These are phyloP conservation scores for Drosophila nasuta DNA, from an alignment of 1,140 invertebrate species.

Conservation along the genomic window DNA sequence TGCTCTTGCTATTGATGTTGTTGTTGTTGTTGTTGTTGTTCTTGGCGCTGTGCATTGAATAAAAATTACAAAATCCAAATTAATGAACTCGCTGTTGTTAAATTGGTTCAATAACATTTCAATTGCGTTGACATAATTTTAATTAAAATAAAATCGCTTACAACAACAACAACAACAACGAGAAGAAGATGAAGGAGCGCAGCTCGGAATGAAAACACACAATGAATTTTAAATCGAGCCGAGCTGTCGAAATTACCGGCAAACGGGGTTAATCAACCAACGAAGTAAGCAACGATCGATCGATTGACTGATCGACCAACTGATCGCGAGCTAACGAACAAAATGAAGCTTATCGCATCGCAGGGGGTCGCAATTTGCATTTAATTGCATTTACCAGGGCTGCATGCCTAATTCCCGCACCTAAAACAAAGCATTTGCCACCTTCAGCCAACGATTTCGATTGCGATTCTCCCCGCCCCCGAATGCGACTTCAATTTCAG, in stretches of 20 bases:
- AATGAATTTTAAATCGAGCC: constrained; percentile 73
- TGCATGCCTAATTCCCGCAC: constrained; percentile 45
- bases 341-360: background rate
- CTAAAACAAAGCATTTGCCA: background rate
- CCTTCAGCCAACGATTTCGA: background rate
- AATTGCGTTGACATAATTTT: constrained; percentile 82
- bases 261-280: constrained; percentile 67
- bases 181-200: background rate
- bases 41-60: constrained; percentile 49
- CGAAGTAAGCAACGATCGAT: constrained; percentile 6
- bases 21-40: constrained; percentile 27
- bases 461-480: background rate
- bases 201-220: constrained; percentile 39
- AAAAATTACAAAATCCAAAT: constrained; percentile 79
- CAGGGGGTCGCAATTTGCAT: constrained; percentile 58
- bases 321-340: background rate
- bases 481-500: background rate
- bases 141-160: constrained; percentile 73
- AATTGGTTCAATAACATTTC: constrained; percentile 80
- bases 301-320: background rate
- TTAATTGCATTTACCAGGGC: constrained; percentile 68
- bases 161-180: constrained; percentile 43
- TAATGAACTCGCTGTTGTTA: constrained; percentile 69
- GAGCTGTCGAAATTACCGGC: constrained; percentile 56
- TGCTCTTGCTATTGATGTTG: constrained; percentile 16